Evolutionary conservation across 2,797 vertebrate genomes (phyloP).

Genomic region (Lutra lutra): DNA sequence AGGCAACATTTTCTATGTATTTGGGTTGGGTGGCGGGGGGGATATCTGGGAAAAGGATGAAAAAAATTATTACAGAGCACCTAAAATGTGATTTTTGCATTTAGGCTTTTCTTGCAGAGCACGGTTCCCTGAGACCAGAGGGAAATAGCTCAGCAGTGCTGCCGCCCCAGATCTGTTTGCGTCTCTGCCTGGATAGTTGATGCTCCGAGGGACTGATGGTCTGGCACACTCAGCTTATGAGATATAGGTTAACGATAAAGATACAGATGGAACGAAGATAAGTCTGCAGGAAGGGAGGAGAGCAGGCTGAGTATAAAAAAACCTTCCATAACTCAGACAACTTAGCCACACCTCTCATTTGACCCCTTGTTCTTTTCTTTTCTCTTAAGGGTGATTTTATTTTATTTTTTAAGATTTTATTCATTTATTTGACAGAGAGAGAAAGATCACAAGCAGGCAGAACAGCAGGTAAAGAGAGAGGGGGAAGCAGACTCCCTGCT

Average conservation of each 20-base stretch:
- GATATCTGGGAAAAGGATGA: background rate
- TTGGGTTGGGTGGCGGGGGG: background rate
- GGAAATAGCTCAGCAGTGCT: background rate
- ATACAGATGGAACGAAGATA: background rate
- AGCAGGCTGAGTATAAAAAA: background rate
- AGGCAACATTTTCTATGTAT: conserved; percentile 13
- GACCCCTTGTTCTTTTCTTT: background rate
- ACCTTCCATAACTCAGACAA: background rate
- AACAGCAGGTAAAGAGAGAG: too few relatives aligned
- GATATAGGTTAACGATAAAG: conserved; percentile 51
- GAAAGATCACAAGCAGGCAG: too few relatives aligned
- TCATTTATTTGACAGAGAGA: too few relatives aligned
- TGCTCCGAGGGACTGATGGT: background rate
- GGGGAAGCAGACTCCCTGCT: too few relatives aligned
- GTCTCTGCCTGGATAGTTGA: background rate
- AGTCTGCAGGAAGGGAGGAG: background rate
- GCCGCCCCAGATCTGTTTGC: background rate
- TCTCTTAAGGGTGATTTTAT: too few relatives aligned
- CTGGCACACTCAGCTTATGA: conserved; percentile 7
- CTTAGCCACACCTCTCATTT: background rate
- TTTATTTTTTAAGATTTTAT: too few relatives aligned
- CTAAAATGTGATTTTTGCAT: conserved; percentile 19
- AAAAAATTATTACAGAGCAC: background rate
- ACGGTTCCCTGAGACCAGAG: background rate
- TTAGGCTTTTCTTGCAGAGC: background rate